Percentiles rank a stretch among this genome's conserved stretches.
Evolutionary conservation across 2,888 invertebrate genomes (phyloP).

Genomic region (Baronia brevicornis): DNA sequence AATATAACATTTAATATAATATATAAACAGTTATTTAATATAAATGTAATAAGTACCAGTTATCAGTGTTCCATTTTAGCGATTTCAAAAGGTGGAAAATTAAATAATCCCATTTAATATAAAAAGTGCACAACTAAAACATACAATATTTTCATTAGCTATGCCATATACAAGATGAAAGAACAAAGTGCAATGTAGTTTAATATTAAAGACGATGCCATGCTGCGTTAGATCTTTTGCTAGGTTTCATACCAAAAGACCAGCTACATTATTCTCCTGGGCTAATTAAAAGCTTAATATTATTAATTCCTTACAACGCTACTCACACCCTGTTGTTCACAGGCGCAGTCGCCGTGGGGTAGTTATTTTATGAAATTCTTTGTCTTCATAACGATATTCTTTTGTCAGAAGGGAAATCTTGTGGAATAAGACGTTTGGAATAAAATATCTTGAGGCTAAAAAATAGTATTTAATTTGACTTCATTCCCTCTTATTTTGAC

Average conservation of each 20-base stretch:
- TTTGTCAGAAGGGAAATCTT: constrained; percentile 14
- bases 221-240: constrained; percentile 18
- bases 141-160: no score
- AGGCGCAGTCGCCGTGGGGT: constrained; percentile 7
- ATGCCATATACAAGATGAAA: no score
- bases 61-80: no score
- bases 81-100: no score
- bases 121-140: no score
- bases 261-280: constrained; percentile 18
- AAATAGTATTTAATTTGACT: constrained; percentile 18
- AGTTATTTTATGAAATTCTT: constrained; percentile 21
- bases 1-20: no score
- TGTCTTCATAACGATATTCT: constrained; percentile 16
- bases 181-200: no score
- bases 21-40: no score
- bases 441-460: constrained; percentile 23
- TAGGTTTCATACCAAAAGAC: constrained; percentile 14
- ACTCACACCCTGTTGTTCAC: constrained; percentile 16
- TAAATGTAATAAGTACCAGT: no score
- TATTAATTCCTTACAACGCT: constrained; percentile 22
- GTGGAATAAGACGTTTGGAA: constrained; percentile 18
- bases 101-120: no score
- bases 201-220: constrained; percentile 3
- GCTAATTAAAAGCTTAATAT: constrained; percentile 23
- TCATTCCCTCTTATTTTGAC: constrained; percentile 12